phyloP scores from a whole-genome alignment of 2,797 vertebrate species.

The Falco peregrinus region DNA sequence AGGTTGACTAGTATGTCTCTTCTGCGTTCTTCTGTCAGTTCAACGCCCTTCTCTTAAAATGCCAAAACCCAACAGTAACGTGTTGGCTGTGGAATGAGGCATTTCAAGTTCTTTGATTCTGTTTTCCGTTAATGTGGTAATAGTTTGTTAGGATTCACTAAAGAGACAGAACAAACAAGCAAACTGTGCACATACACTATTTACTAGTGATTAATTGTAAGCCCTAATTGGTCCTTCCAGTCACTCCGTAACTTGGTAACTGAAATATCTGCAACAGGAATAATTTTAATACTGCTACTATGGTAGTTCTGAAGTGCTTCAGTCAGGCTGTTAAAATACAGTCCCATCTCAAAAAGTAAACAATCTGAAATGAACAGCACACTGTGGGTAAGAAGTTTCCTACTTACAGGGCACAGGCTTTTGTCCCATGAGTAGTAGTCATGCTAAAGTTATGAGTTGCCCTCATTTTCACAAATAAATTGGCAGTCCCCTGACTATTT shows the following conservation, averaged over 20 bases:
- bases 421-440: neutral
- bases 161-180: neutral
- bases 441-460: neutral
- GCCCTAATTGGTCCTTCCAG: neutral
- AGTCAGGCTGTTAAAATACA: neutral
- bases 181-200: neutral
- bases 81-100: neutral
- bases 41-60: neutral
- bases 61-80: neutral
- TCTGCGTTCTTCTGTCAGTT: neutral
- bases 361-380: neutral
- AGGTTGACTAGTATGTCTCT: neutral
- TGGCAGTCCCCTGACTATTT: neutral
- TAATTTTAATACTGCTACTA: neutral
- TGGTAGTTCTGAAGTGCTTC: neutral
- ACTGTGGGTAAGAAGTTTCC: neutral
- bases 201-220: neutral
- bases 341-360: neutral
- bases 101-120: neutral
- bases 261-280: neutral
- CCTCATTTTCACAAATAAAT: neutral
- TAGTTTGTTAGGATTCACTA: neutral
- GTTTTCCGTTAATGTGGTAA: neutral
- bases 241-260: neutral
- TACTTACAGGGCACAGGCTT: neutral